These are phyloP conservation scores for Drosophila atripex DNA, from an alignment of 2,888 invertebrate genomes.

Conservation along the genomic window DNA sequence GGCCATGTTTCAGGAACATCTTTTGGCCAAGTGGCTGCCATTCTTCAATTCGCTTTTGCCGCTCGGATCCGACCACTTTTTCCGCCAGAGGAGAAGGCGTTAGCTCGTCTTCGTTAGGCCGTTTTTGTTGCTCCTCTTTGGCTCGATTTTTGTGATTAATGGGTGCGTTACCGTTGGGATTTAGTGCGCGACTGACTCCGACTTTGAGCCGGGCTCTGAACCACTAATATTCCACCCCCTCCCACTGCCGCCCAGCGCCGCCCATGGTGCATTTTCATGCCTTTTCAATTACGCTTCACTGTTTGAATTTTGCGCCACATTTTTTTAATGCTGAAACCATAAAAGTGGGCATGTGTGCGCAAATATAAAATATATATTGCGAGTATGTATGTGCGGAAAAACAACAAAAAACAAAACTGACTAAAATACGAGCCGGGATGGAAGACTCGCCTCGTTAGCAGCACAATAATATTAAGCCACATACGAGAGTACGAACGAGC, in stretches of 20 bases:
- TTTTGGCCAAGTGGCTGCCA: constrained; percentile 16
- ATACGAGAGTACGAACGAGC: constrained; percentile 26
- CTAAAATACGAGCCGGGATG: constrained; percentile 41
- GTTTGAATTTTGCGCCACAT: constrained; percentile 70
- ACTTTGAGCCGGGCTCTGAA: constrained; percentile 5
- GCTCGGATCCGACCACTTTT: constrained; percentile 33
- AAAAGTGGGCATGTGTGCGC: constrained; percentile 43
- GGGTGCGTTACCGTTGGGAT: constrained; percentile 81
- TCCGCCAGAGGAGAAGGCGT: background rate
- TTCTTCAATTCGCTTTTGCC: constrained; percentile 5
- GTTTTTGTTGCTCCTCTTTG: constrained; percentile 44
- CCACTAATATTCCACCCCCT: constrained; percentile 1
- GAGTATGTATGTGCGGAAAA: constrained; percentile 5
- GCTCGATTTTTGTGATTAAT: constrained; percentile 54
- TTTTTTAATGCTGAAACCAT: constrained; percentile 54
- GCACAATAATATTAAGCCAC: constrained; percentile 41
- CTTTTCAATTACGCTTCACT: constrained; percentile 67
- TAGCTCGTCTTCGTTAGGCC: constrained; percentile 15
- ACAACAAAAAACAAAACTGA: constrained; percentile 24
- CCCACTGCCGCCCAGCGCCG: constrained; percentile 13
- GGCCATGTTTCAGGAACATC: constrained; percentile 23
- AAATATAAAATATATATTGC: constrained; percentile 18
- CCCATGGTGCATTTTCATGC: constrained; percentile 51
- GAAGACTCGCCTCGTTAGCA: constrained; percentile 59
- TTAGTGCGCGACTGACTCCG: constrained; percentile 77